These are phyloP conservation scores for Gobio occitaniae DNA, from an alignment of 2,797 vertebrate genomes.

Conservation along the genomic window DNA sequence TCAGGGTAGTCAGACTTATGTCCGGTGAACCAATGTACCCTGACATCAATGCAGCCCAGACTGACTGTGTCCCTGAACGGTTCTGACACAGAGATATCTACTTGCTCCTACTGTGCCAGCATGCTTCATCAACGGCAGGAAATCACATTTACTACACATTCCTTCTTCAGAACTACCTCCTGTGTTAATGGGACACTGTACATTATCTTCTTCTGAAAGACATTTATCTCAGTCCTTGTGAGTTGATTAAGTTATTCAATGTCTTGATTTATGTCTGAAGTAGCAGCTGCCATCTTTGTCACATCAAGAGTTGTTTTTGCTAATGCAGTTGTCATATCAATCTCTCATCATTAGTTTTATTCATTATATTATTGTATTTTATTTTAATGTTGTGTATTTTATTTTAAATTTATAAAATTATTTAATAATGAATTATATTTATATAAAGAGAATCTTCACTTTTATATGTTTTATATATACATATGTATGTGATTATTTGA, in stretches of 20 bases:
- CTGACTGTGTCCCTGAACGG: conserved; percentile 11
- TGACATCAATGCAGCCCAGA: conserved; percentile 14
- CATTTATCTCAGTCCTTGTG: not conserved
- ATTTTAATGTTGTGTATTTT: not conserved
- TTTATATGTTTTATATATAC: too few species aligned
- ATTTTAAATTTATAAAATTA: not conserved
- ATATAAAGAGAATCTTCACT: too few species aligned
- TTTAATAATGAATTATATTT: too few species aligned
- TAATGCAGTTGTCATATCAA: not conserved
- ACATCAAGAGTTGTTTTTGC: not conserved
- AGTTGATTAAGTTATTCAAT: not conserved
- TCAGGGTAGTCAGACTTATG: conserved; percentile 4
- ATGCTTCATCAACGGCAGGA: not conserved
- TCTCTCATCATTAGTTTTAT: not conserved
- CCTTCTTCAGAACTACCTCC: not conserved
- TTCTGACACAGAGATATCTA: conserved; percentile 11
- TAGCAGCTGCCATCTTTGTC: not conserved
- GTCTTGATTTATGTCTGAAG: not conserved
- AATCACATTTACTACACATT: conserved; percentile 19
- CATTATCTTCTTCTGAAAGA: not conserved
- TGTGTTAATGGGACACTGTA: conserved; percentile 9
- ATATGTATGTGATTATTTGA: too few species aligned
- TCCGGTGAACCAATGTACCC: conserved; percentile 8
- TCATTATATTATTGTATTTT: not conserved
- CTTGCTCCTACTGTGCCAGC: not conserved